Evolutionary conservation across 2,888 invertebrate genomes (phyloP).

Genomic region (Apodemia mormo): DNA sequence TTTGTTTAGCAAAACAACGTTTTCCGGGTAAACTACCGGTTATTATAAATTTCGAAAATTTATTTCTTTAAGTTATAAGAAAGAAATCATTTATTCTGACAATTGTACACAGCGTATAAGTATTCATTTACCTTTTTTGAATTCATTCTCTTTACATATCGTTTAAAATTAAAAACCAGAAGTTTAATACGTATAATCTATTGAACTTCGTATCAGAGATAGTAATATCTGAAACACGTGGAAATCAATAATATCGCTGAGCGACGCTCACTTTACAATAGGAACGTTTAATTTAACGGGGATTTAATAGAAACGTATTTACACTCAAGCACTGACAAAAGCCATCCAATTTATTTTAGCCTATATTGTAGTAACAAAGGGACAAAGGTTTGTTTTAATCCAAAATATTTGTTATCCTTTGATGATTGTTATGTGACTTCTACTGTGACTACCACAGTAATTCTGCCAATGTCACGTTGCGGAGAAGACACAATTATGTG

Average conservation of each 20-base stretch:
- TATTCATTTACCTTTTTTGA: too few relatives aligned
- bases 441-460: too few relatives aligned
- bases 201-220: neutral
- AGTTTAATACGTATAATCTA: neutral
- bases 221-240: neutral
- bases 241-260: constrained; percentile 2
- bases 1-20: too few relatives aligned
- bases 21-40: too few relatives aligned
- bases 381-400: neutral
- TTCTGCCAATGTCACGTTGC: too few relatives aligned
- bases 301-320: neutral
- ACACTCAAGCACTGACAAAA: neutral
- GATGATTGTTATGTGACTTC: neutral
- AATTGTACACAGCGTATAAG: too few relatives aligned
- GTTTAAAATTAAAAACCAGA: too few relatives aligned
- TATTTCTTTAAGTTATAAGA: too few relatives aligned
- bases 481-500: too few relatives aligned
- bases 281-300: neutral
- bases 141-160: too few relatives aligned
- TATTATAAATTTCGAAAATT: too few relatives aligned
- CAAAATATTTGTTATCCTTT: neutral
- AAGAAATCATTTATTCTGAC: too few relatives aligned
- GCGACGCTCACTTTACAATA: neutral
- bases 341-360: neutral
- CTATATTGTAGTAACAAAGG: neutral